Evolutionary conservation across 2,797 vertebrate genomes (phyloP).

Genomic region (Sebastes wilsoni): DNA sequence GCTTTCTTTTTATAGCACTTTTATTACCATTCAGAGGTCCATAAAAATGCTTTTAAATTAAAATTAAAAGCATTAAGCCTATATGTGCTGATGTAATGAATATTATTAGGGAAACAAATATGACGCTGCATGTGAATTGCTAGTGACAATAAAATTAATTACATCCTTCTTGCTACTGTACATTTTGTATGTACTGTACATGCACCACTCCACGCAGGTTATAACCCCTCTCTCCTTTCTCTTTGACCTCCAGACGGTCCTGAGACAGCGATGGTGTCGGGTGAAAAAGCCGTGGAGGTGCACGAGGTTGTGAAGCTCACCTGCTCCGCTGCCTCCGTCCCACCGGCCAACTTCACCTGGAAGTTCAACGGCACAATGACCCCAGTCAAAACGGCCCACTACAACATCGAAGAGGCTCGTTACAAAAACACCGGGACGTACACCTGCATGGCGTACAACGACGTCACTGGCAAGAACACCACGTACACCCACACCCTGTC

Average conservation of each 20-base stretch:
- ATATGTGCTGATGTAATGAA: not conserved
- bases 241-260: constrained; percentile 73
- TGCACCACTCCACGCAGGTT: not conserved
- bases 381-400: accelerated
- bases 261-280: not conserved
- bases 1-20: not conserved
- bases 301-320: accelerated
- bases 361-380: constrained; percentile 63
- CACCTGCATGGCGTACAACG: constrained; percentile 70
- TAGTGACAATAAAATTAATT: too few species aligned
- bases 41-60: not conserved
- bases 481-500: not conserved
- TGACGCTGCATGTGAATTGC: too few species aligned
- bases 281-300: not conserved
- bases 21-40: not conserved
- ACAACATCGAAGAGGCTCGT: accelerated
- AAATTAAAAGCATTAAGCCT: not conserved
- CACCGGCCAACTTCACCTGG: constrained; percentile 68
- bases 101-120: too few species aligned
- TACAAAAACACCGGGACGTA: constrained; percentile 66
- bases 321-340: constrained; percentile 58
- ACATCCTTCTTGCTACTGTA: not conserved
- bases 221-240: not conserved
- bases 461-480: constrained; percentile 45
- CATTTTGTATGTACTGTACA: not conserved